Evolutionary conservation across 2,113 vertebrate genomes (phyloP), one percentile per base, ranked within the genome.

Genomic region (Conger conger): DNA sequence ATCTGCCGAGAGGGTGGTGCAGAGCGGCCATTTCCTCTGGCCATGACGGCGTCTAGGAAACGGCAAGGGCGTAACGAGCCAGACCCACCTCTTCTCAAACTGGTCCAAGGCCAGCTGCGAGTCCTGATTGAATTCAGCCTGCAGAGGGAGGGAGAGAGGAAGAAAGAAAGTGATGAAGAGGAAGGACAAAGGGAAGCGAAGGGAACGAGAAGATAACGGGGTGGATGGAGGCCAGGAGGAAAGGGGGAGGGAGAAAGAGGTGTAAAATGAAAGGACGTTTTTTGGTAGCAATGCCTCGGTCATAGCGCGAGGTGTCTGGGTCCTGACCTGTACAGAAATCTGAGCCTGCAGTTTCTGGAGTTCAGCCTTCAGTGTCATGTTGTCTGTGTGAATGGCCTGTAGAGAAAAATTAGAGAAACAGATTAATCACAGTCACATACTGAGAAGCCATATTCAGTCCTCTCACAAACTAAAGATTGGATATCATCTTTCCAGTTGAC

Each of bases 301-400:
- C 35, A 42, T 20, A 57, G 82, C 1, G 37, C 27, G 33, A 36
- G 35, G 38, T 40, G 13, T 57, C 30, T 38, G 27, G 27, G 53
- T 11, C 54, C 86, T 89, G 81, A 99, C 98, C 97, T 99, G 97
- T 86, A 98, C 97, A 91, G 96, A 96, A 91, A 96, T 96, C 88
- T 96, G 93, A 87, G 95, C 93, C 91, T 97, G 97, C 90, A 99
- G 94, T 89, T 96, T 97, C 89, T 97, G 97, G 6, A 98, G 87
- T 88, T 99, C 97, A 82, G 94, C 94, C 93, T 97, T 97, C 88
- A 98, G 87, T 5, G 96, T 93, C 8, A 97, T 89, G 91, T 98
- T 99, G 80, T 97, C 96, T 78, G 97, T 97, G 91, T 97, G 97
- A 86, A 98, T 93, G 87, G 96, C 96, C 98, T 99, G 86, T 7